Base-by-base conservation (phyloP, 2,888 invertebrate genomes). In the Byasa hedistus region DNA sequence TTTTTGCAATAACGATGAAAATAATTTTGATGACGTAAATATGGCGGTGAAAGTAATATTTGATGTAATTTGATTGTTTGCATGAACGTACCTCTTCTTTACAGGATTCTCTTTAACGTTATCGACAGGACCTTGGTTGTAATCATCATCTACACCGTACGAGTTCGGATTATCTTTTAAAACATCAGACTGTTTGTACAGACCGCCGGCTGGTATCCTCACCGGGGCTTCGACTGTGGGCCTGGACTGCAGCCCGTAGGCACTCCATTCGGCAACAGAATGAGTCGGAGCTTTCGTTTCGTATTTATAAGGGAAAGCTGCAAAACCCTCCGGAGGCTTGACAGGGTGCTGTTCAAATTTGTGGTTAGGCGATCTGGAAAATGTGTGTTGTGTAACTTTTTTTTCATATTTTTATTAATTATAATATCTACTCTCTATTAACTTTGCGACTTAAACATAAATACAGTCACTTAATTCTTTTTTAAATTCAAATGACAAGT, bases 301-400 rank as follows among this genome's bases (percentile, higher is more conserved):
- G 39, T 84, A 82, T 64, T 83, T 85, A 74, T 83, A 87, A 1
- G 91, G 89, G 70, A 78, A 86, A 64, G 74, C 72, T 39, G 79
- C 76, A 65, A 78, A 76, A 7, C 76, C 77, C 36, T 76, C 70
- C 63, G 76, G 76, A 1, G 75, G 59, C 2, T 79, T 73, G 61
- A 78, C 76, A 57, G 74, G 70, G 4, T 73, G 71, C 32, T 71
- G 61, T 24, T 73, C 76, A 68, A 77, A 76, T 19, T 76, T 76
- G 22, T 84, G 78, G 72, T 78, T 77, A 24, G 75, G 70, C n/a
- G 79, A 77, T 23, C 87, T 88, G 78, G 1, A 63, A 60, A 69
- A 68, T 39, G 32, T 32, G 8, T 8, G 32, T 0, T 8, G 10
- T 10, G 7, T 10, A 1, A 5, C 10, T 8, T 10, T 10, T 32